Percentiles rank a stretch among this genome's conserved stretches.
Conservation (phyloP, 2,888 invertebrate genomes). For the Lasius fuliginosus region DNA sequence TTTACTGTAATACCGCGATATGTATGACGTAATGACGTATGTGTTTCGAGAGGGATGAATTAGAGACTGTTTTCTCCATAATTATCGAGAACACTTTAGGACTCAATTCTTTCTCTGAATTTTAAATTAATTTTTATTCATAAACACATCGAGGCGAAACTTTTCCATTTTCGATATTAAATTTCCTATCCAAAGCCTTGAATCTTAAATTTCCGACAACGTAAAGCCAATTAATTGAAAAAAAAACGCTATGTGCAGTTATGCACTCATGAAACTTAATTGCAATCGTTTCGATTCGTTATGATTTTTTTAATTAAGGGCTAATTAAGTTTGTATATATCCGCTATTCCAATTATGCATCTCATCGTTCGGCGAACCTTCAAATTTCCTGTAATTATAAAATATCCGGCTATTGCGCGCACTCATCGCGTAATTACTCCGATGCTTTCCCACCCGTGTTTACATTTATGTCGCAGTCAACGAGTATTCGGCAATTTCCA, state of each 20-base stretch:
- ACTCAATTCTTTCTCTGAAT: not conserved
- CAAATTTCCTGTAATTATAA: constrained; percentile 33
- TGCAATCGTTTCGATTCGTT: constrained; percentile 21
- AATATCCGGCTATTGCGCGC: constrained; percentile 12
- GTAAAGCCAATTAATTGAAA: not conserved
- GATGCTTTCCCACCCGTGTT: constrained; percentile 20
- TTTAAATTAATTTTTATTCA: not conserved
- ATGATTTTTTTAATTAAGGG: constrained; percentile 7
- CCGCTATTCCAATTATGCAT: constrained; percentile 18
- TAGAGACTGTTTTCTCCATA: not conserved
- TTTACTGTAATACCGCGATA: not conserved
- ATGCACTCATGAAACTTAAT: constrained; percentile 2
- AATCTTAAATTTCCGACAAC: constrained; percentile 5
- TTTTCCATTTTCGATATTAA: not conserved
- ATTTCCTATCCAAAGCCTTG: not conserved
- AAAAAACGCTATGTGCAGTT: not conserved
- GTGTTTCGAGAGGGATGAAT: not conserved
- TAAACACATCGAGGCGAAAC: not conserved
- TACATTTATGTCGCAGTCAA: constrained; percentile 35
- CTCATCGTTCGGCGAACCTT: not conserved
- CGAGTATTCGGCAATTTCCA: constrained; percentile 48
- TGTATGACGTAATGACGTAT: not conserved
- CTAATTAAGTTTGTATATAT: not conserved
- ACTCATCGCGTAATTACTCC: constrained; percentile 46
- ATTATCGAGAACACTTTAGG: not conserved